phyloP scores from a whole-genome alignment of 2,113 vertebrate species.

The Chloropsis hardwickii region DNA sequence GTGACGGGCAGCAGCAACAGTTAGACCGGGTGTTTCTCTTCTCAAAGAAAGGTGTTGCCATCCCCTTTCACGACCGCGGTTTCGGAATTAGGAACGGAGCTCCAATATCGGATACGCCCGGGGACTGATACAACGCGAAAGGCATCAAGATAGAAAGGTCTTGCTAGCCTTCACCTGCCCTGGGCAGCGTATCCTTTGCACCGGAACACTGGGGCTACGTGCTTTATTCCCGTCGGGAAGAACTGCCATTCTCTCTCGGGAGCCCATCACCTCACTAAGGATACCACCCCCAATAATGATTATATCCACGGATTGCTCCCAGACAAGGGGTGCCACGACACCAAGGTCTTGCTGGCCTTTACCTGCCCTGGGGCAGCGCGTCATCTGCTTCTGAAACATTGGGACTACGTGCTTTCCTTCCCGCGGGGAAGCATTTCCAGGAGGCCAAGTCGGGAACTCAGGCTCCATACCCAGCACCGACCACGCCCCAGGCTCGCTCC shows the following conservation, averaged over 20 bases:
- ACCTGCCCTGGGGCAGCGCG: background rate
- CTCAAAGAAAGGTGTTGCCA: background rate
- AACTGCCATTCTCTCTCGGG: background rate
- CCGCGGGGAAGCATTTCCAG: background rate
- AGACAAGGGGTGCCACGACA: background rate
- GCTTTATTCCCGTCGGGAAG: background rate
- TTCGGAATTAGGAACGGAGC: background rate
- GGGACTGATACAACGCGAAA: background rate
- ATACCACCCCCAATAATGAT: background rate
- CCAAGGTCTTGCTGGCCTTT: background rate
- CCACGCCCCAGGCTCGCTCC: fast-evolving
- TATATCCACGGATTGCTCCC: background rate
- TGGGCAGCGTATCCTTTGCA: background rate
- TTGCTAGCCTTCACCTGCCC: background rate
- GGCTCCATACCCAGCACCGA: fast-evolving
- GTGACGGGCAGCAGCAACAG: background rate
- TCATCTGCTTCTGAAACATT: background rate
- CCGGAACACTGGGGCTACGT: background rate
- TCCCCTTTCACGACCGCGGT: background rate
- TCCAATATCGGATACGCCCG: background rate
- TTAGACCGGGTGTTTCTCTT: background rate
- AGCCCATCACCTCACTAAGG: background rate
- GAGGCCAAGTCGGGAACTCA: no score
- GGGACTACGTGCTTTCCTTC: background rate
- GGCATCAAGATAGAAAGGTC: background rate